Percentiles rank a stretch among this genome's conserved stretches.
Evolutionary conservation across 1,140 invertebrate genomes (phyloP).

Genomic region (Oncopodura yosiiana): DNA sequence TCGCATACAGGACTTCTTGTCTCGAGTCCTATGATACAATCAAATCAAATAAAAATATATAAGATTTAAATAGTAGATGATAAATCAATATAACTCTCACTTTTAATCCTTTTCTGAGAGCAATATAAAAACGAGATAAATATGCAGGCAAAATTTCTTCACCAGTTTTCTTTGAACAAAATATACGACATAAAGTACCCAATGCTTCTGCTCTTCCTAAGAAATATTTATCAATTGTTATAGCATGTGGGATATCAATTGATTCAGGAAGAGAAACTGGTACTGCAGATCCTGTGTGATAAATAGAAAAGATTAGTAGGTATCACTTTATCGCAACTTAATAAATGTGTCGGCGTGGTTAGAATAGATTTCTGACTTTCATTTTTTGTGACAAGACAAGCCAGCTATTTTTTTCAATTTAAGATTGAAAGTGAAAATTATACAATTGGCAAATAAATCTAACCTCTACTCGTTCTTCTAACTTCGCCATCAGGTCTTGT

Average conservation of each 20-base stretch:
- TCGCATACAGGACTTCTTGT: conserved; percentile 62
- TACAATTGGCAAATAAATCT: too few relatives aligned
- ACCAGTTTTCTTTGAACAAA: conserved; percentile 90
- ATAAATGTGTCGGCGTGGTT: too few relatives aligned
- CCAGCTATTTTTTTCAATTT: too few relatives aligned
- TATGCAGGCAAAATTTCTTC: conserved; percentile 92
- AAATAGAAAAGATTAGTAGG: too few relatives aligned
- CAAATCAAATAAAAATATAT: conserved; percentile 15
- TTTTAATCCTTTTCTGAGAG: conserved; percentile 75
- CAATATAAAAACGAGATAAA: conserved; percentile 86
- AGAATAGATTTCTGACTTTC: too few relatives aligned
- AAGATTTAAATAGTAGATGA: not conserved
- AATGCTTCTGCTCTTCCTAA: conserved; percentile 85
- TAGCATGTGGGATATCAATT: conserved; percentile 36
- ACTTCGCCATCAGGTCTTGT: conserved; percentile 26
- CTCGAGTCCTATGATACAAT: conserved; percentile 24
- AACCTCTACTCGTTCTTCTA: conserved; percentile 25
- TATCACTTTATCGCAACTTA: too few relatives aligned
- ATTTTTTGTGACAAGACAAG: too few relatives aligned
- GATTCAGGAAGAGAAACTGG: conserved; percentile 32
- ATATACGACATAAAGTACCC: conserved; percentile 85
- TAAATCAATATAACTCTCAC: conserved; percentile 36
- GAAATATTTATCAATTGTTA: conserved; percentile 54
- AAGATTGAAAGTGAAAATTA: too few relatives aligned
- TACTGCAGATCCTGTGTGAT: conserved; percentile 30